Percentiles rank a stretch among this genome's conserved stretches.
Evolutionary conservation across 2,888 invertebrate genomes (phyloP).

Genomic region (Micoletzkya japonica): DNA sequence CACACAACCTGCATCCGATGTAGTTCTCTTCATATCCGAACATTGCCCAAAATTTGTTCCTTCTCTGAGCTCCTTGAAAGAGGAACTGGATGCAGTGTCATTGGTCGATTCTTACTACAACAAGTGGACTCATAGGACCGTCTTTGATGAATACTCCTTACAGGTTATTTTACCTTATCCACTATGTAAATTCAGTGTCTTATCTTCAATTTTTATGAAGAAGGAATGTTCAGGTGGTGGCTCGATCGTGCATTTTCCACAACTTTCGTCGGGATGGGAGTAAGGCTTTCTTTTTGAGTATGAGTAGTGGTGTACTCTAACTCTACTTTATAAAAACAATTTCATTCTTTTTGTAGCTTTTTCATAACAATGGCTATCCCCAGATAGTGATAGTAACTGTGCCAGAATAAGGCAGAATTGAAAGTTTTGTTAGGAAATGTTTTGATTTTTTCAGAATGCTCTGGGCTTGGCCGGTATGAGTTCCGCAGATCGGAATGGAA

Average conservation of each 20-base stretch:
- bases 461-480: no score
- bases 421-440: no score
- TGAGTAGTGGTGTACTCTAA: no score
- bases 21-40: slow-evolving; percentile 8
- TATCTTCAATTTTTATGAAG: neutral
- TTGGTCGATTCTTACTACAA: slow-evolving; percentile 12
- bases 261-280: neutral
- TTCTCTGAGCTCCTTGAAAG: neutral
- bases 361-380: no score
- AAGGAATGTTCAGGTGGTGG: neutral
- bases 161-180: neutral
- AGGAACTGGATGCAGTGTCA: slow-evolving; percentile 13
- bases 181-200: neutral
- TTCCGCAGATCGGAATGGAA: no score
- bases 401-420: no score
- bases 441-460: no score
- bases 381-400: no score
- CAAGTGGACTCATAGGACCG: neutral
- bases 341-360: no score
- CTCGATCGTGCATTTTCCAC: neutral
- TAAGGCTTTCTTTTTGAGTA: no score
- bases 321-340: no score
- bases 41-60: slow-evolving; percentile 22
- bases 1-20: no score
- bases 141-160: slow-evolving; percentile 18